A percentile compares a stretch with the other conserved stretches of the same genome.
These are phyloP conservation scores for Drosophila dunni DNA, from an alignment of 1,140 invertebrate species.

Conservation along the genomic window DNA sequence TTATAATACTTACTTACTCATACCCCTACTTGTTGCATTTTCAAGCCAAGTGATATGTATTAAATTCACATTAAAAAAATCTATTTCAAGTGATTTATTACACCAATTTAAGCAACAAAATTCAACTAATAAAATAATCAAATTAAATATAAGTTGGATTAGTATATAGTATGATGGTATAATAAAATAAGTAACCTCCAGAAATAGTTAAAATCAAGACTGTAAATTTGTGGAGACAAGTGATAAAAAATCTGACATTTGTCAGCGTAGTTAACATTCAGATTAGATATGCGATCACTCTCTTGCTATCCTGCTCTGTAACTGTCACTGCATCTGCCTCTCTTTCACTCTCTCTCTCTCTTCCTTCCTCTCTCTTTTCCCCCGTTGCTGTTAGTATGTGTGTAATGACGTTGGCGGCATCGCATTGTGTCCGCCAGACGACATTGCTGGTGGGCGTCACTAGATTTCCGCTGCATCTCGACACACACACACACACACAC, in stretches of 20 bases:
- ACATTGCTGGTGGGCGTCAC: constrained; percentile 58
- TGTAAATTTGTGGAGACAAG: constrained; percentile 11
- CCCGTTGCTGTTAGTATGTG: not conserved
- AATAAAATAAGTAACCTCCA: constrained; percentile 3
- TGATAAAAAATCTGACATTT: constrained; percentile 2
- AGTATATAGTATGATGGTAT: not conserved
- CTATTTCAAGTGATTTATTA: too few relatives aligned
- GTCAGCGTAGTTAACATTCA: constrained; percentile 1
- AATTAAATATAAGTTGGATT: too few relatives aligned
- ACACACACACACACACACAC: constrained; percentile 9
- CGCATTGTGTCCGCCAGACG: constrained; percentile 29
- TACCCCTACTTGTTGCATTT: too few relatives aligned
- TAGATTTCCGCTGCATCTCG: constrained; percentile 65
- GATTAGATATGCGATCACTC: constrained; percentile 2
- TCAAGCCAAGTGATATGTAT: too few relatives aligned
- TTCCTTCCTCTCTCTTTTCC: not conserved
- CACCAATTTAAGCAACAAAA: too few relatives aligned
- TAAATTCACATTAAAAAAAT: too few relatives aligned
- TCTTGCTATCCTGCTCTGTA: not conserved
- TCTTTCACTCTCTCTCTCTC: not conserved
- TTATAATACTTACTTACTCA: too few relatives aligned
- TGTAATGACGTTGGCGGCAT: constrained; percentile 12
- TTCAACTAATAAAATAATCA: too few relatives aligned
- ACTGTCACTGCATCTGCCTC: not conserved
- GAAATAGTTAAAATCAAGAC: not conserved